Evolutionary conservation across 1,140 invertebrate species (phyloP), one percentile per base, ranked within the genome.

Genomic region (Chrysomallon squamiferum): DNA sequence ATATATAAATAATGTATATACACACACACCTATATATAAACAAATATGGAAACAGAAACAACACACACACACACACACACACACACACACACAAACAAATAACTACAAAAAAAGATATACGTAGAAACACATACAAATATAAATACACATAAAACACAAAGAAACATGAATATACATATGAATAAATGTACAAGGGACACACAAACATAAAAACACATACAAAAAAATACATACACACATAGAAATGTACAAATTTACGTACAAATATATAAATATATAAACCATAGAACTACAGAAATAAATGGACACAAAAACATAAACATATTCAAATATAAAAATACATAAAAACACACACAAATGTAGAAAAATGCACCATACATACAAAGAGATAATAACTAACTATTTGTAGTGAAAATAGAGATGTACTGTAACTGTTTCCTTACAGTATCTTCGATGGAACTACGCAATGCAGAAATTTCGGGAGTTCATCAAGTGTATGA

Each of bases 31-130:
- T 71, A 73, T 70, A 76, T 73, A 76, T 67, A 71, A 62, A 80
- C 71, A 74, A 66, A 78, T 72, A 77, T 74, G 70, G 67, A 77
- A 69, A 75, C 74, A 79, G 66, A 75, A 72, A 75, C 72, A n/a
- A 73, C 77, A 77, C 74, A 75, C 72, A 77, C 74, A 72, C 73
- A 69, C 66, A 78, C 71, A 72, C 65, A 77, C 71, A 74, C 68
- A 66, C 66, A 76, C 68, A 74, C 68, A 74, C 71, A 66, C 66
- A 79, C 71, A 72, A 62, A 72, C 66, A 75, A 71, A 74, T 68
- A 74, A 74, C 74, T 71, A 72, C 74, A 74, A 62, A 74, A 68
- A 71, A 65, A 66, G 70, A 71, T 72, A 69, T 73, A 78, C 69
- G 71, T 41, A 45, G 35, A 47, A 29, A 29, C 43, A 2, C 15